Evolutionary conservation across 2,888 invertebrate species (phyloP).

Genomic region (Marasmarcha lunaedactyla): DNA sequence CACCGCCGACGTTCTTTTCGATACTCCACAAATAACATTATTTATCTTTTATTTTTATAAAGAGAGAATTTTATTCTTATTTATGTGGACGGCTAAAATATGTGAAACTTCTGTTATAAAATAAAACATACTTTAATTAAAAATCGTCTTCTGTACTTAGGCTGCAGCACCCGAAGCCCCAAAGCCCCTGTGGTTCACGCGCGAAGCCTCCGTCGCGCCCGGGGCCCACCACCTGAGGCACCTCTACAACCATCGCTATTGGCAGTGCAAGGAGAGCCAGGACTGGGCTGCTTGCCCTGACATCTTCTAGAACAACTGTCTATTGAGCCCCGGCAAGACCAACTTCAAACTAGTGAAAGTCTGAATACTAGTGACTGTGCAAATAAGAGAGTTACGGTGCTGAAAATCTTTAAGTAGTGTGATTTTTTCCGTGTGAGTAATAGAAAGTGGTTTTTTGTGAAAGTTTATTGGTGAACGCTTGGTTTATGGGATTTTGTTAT

Average conservation of each 20-base stretch:
- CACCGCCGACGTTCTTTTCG: no score
- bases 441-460: not conserved
- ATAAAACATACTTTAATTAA: no score
- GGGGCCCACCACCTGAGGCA: constrained; percentile 75
- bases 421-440: not conserved
- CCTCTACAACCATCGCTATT: constrained; percentile 89
- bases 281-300: constrained; percentile 94
- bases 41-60: no score
- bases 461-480: no score
- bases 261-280: constrained; percentile 88
- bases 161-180: constrained; percentile 74
- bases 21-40: no score
- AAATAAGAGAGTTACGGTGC: not conserved
- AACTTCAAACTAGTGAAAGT: no score
- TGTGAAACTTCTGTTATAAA: no score
- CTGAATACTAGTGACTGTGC: not conserved
- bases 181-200: constrained; percentile 91
- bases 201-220: constrained; percentile 79
- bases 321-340: no score
- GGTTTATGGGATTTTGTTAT: no score
- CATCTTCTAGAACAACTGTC: constrained; percentile 85
- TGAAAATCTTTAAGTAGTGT: not conserved
- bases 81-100: no score
- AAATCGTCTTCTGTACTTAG: no score
- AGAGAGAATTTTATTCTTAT: no score